Percentiles rank a stretch among this genome's conserved stretches.
These are phyloP conservation scores for Cyclophora albipunctata DNA, from an alignment of 2,888 invertebrate genomes.

Conservation along the genomic window DNA sequence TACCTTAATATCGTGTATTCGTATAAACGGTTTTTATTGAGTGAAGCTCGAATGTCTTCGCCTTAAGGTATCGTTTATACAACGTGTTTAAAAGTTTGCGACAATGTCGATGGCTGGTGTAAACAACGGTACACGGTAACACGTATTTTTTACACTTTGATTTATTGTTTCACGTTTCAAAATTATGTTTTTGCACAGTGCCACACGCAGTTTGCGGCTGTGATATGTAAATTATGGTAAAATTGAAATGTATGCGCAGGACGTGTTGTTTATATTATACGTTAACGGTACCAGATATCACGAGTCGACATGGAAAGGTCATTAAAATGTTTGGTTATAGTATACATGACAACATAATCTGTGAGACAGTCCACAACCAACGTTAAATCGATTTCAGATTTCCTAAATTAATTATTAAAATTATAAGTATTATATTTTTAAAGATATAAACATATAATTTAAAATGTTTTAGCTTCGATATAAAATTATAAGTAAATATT, in stretches of 20 bases:
- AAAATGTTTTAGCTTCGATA: conserved; percentile 23
- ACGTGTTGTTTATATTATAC: no score
- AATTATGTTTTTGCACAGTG: conserved; percentile 58
- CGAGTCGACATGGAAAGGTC: conserved; percentile 1
- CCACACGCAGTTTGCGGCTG: conserved; percentile 63
- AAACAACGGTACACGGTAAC: conserved; percentile 66
- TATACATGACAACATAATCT: no score
- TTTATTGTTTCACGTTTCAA: conserved; percentile 69
- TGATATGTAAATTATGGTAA: conserved; percentile 41
- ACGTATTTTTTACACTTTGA: conserved; percentile 69
- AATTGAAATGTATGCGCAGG: conserved; percentile 12
- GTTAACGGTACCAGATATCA: no score
- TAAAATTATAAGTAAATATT: conserved; percentile 51
- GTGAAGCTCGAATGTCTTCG: conserved; percentile 22
- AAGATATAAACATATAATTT: no score
- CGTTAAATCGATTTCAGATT: no score
- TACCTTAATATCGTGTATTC: no score
- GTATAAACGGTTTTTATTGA: no score
- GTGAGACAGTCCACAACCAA: no score
- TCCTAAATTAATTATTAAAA: no score
- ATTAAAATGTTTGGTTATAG: no score
- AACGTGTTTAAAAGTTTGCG: conserved; percentile 47
- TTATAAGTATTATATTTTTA: no score
- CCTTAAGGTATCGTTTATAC: conserved; percentile 36
- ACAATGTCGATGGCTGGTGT: conserved; percentile 60